Evolutionary conservation across 2,888 invertebrate species (phyloP).

Genomic region (Calliphora vomitoria): DNA sequence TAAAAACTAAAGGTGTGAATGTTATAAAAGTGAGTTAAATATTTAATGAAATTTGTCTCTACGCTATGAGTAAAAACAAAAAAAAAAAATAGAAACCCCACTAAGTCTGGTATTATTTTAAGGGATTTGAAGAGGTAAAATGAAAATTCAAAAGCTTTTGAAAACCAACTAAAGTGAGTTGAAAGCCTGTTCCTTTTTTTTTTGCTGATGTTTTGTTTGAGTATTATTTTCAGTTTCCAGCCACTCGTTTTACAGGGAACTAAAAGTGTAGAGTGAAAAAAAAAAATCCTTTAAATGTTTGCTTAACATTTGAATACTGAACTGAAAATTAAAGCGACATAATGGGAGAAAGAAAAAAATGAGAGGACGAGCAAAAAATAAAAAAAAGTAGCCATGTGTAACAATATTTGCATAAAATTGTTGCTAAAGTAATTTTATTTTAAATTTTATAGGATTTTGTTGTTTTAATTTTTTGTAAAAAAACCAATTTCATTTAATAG

Average conservation of each 20-base stretch:
- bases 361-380: background rate
- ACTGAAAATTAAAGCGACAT: constrained; percentile 66
- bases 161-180: constrained; percentile 23
- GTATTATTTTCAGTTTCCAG: background rate
- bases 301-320: too few relatives aligned
- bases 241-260: background rate
- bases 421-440: constrained; percentile 37
- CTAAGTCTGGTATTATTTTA: constrained; percentile 24
- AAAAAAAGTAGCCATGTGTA: constrained; percentile 20
- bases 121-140: constrained; percentile 36
- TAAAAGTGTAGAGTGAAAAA: constrained; percentile 1
- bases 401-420: constrained; percentile 51
- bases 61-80: background rate
- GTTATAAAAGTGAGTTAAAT: constrained; percentile 49
- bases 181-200: constrained; percentile 35
- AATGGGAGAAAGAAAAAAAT: background rate
- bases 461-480: constrained; percentile 19
- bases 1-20: constrained; percentile 59
- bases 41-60: constrained; percentile 45
- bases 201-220: too few relatives aligned
- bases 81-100: constrained; percentile 1
- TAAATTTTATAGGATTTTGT: constrained; percentile 22
- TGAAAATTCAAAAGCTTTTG: constrained; percentile 45
- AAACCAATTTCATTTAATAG: background rate
- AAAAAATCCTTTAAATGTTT: constrained; percentile 51